Conservation (phyloP, 2,888 invertebrate genomes). For the Aleiodes alternator region DNA sequence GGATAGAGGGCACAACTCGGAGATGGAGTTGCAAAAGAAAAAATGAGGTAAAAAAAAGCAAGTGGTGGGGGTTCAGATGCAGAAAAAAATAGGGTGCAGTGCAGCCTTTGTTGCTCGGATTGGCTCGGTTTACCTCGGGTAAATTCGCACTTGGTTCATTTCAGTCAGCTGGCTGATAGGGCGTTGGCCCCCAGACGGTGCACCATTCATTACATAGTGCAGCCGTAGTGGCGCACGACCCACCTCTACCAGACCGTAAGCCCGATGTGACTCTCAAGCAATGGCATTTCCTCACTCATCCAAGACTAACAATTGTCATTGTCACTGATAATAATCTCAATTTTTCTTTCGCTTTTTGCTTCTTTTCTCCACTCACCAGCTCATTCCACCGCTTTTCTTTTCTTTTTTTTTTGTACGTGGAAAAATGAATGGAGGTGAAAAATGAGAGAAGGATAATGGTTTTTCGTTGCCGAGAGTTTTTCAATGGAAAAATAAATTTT, state of each 20-base stretch:
- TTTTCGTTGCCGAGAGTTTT: too few species aligned
- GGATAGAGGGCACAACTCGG: background rate
- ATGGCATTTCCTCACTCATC: conserved; percentile 32
- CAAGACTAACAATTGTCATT: conserved; percentile 27
- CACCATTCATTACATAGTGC: conserved; percentile 71
- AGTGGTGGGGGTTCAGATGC: background rate
- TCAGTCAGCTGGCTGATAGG: conserved; percentile 73
- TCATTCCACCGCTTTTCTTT: background rate
- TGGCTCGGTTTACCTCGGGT: conserved; percentile 56
- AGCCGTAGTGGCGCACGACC: conserved; percentile 62
- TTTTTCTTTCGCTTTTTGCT: conserved; percentile 1
- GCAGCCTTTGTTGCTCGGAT: conserved; percentile 51
- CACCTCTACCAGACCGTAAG: conserved; percentile 63
- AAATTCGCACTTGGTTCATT: conserved; percentile 65
- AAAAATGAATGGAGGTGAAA: too few species aligned
- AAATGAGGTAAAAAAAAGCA: background rate
- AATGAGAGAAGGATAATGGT: too few species aligned
- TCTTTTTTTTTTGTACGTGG: background rate
- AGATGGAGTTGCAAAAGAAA: conserved; percentile 32
- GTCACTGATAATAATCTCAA: conserved; percentile 1
- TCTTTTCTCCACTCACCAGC: too few species aligned
- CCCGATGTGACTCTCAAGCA: conserved; percentile 33
- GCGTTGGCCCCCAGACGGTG: conserved; percentile 69
- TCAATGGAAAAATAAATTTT: too few species aligned
- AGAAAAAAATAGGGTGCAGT: conserved; percentile 31